A percentile compares a stretch with the other conserved stretches of the same genome.
Evolutionary conservation across 2,888 invertebrate species (phyloP).

Genomic region (Cephus rjabovi): DNA sequence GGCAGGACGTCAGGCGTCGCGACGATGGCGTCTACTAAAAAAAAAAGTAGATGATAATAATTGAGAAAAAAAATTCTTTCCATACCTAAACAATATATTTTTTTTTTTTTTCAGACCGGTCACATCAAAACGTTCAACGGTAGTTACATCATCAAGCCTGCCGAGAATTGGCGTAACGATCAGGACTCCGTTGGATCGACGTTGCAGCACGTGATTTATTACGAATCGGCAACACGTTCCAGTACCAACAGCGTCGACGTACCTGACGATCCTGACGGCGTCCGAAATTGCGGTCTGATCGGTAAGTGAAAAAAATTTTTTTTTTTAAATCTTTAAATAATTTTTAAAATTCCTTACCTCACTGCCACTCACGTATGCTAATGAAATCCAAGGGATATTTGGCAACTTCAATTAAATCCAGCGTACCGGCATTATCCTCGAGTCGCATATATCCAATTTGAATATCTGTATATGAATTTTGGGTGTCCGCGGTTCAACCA

Average conservation of each 20-base stretch:
- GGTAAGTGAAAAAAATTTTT: slow-evolving; percentile 40
- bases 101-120: slow-evolving; percentile 71
- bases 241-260: slow-evolving; percentile 30
- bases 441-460: background rate
- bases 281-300: slow-evolving; percentile 52
- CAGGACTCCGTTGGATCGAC: slow-evolving; percentile 55
- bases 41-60: background rate
- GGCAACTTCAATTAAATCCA: background rate
- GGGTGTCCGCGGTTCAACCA: background rate
- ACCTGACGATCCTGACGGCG: slow-evolving; percentile 26
- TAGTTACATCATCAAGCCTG: slow-evolving; percentile 77
- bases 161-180: slow-evolving; percentile 64
- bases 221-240: slow-evolving; percentile 33
- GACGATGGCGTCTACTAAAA: background rate
- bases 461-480: background rate
- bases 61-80: slow-evolving; percentile 1
- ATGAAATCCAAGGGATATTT: background rate
- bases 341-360: slow-evolving; percentile 1
- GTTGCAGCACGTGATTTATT: slow-evolving; percentile 57
- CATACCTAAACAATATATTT: background rate
- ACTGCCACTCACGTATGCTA: background rate
- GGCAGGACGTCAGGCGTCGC: background rate
- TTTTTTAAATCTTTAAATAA: slow-evolving; percentile 3
- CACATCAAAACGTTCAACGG: slow-evolving; percentile 76
- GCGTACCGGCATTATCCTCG: background rate